Evolutionary conservation across 30 jellyfish, hydroid and myxozoan genomes (phyloP).

Genomic region (Phacellophora camtschatica): DNA sequence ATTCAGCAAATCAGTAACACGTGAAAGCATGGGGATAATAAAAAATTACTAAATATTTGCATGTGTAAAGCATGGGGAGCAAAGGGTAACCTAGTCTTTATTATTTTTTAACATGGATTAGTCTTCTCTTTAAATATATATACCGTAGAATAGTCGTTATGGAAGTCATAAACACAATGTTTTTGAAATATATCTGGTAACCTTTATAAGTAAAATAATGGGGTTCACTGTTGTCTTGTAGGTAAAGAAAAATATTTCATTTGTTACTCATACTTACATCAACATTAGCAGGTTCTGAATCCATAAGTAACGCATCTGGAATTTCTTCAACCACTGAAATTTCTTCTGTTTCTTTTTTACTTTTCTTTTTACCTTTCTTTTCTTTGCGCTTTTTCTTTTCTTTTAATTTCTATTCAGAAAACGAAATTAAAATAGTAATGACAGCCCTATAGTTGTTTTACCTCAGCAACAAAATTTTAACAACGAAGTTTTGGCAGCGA

Average conservation of each 20-base stretch:
- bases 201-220: neutral
- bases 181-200: too few species aligned
- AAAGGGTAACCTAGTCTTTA: too few species aligned
- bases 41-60: too few species aligned
- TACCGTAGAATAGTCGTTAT: too few species aligned
- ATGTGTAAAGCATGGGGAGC: too few species aligned
- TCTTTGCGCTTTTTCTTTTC: slow-evolving; percentile 59
- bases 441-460: neutral
- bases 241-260: neutral
- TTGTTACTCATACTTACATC: slow-evolving; percentile 28
- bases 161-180: too few species aligned
- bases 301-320: slow-evolving; percentile 42
- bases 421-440: neutral
- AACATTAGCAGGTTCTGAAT: slow-evolving; percentile 18
- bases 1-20: too few species aligned
- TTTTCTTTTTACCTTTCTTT: slow-evolving; percentile 50
- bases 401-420: slow-evolving; percentile 24
- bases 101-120: too few species aligned
- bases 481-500: too few species aligned
- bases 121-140: too few species aligned
- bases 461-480: too few species aligned
- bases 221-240: neutral
- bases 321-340: neutral
- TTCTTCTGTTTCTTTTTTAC: slow-evolving; percentile 24
- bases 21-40: too few species aligned